Percentiles rank a stretch among this genome's conserved stretches.
Evolutionary conservation across 2,797 vertebrate genomes (phyloP).

Genomic region (Helicolenus hilgendorfi): DNA sequence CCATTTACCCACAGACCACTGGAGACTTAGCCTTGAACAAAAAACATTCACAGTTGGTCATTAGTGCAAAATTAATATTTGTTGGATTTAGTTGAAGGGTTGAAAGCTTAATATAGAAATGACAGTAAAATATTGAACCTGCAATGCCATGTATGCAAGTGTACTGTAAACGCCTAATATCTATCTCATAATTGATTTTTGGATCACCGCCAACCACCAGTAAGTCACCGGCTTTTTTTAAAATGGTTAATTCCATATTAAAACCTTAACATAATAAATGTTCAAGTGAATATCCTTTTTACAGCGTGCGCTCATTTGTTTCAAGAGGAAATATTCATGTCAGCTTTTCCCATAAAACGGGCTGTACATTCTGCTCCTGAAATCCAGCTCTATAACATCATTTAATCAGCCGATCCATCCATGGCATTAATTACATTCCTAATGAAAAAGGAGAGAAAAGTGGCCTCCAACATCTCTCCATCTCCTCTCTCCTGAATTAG

Average conservation of each 20-base stretch:
- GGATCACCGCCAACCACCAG: neutral
- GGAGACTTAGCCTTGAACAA: neutral
- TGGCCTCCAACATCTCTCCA: constrained; percentile 37
- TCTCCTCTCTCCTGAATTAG: constrained; percentile 49
- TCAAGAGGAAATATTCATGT: constrained; percentile 60
- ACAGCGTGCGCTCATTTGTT: constrained; percentile 18
- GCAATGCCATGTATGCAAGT: neutral
- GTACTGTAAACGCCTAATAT: neutral
- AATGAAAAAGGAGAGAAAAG: constrained; percentile 73
- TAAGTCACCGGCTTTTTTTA: neutral
- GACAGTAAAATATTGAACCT: neutral
- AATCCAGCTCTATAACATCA: constrained; percentile 52
- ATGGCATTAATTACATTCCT: constrained; percentile 81
- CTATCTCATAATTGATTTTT: constrained; percentile 5
- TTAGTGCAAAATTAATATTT: neutral
- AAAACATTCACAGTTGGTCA: neutral
- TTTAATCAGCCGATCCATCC: constrained; percentile 85
- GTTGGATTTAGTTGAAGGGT: neutral
- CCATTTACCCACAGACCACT: neutral
- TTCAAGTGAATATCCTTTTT: constrained; percentile 24
- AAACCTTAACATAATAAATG: constrained; percentile 8
- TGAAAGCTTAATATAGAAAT: neutral
- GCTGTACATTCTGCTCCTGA: constrained; percentile 40
- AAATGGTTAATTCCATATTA: constrained; percentile 9
- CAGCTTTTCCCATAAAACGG: constrained; percentile 54